Percentiles rank a stretch among this genome's conserved stretches.
These are phyloP conservation scores for Recurvirostra avosetta DNA, from an alignment of 2,113 vertebrate species.

Conservation along the genomic window DNA sequence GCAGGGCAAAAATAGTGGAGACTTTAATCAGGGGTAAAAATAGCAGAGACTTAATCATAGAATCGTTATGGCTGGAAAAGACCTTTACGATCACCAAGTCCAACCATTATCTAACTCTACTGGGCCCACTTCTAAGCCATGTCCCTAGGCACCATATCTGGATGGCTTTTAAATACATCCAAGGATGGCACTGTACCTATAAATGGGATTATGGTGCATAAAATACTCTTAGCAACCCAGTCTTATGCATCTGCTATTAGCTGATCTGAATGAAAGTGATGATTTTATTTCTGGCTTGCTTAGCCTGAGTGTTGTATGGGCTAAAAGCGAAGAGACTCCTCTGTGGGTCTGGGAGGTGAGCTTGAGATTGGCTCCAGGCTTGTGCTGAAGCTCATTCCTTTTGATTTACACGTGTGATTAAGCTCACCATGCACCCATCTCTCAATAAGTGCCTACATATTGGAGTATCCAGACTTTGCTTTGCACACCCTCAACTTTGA, in stretches of 20 bases:
- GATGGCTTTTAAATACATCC: no score
- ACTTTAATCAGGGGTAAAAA: not conserved
- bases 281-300: not conserved
- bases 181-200: not conserved
- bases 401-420: not conserved
- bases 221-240: not conserved
- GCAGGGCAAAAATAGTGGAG: not conserved
- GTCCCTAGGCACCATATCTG: no score
- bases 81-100: no score
- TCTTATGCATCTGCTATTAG: not conserved
- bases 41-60: not conserved
- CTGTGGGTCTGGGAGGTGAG: not conserved
- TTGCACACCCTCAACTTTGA: not conserved
- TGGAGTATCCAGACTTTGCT: not conserved
- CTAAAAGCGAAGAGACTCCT: not conserved
- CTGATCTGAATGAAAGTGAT: not conserved
- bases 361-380: not conserved
- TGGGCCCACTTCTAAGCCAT: no score
- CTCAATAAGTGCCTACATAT: rapidly evolving
- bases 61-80: no score
- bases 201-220: not conserved
- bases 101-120: no score
- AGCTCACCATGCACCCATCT: not conserved
- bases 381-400: not conserved
- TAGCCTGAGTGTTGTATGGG: not conserved